A percentile compares a stretch with the other conserved stretches of the same genome.
Evolutionary conservation across 2,113 vertebrate genomes (phyloP).

Genomic region (Chaetops frenatus): DNA sequence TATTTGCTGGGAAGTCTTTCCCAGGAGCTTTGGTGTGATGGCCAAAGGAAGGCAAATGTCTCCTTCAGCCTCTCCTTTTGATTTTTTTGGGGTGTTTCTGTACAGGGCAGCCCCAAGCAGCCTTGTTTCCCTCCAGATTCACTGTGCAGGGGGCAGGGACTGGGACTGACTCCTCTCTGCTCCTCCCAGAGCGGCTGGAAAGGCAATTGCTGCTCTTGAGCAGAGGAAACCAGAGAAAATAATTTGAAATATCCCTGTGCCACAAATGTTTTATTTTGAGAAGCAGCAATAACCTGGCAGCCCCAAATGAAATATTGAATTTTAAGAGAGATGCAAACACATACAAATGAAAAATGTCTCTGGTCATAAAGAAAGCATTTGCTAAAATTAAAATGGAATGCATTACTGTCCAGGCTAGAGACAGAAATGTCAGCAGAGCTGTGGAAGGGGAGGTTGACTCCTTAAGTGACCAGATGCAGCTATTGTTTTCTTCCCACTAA

Average conservation of each 20-base stretch:
- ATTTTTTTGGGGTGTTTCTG: not conserved
- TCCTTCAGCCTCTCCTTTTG: not conserved
- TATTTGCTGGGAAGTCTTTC: not conserved
- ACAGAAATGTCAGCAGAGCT: slow-evolving; percentile 23
- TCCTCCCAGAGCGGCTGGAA: not conserved
- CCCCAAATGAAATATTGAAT: slow-evolving; percentile 36
- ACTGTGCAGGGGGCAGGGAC: accelerated
- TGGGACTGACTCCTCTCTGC: not conserved
- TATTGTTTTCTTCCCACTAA: slow-evolving; percentile 48
- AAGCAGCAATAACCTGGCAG: not conserved
- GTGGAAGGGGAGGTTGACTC: not conserved
- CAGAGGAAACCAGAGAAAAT: not conserved
- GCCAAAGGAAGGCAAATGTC: not conserved
- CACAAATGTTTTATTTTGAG: slow-evolving; percentile 21
- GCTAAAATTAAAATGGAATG: slow-evolving; percentile 51
- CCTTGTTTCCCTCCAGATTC: not conserved
- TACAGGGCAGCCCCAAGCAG: not conserved
- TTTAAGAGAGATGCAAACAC: slow-evolving; percentile 56
- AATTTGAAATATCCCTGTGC: slow-evolving; percentile 20
- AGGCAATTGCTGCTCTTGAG: not conserved
- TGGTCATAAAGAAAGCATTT: slow-evolving; percentile 45
- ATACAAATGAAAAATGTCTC: slow-evolving; percentile 57
- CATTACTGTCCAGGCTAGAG: slow-evolving; percentile 20
- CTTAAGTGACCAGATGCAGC: slow-evolving; percentile 35
- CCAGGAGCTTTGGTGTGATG: not conserved